These are phyloP conservation scores for Eristalinus sepulchralis DNA, from an alignment of 2,888 invertebrate species.

Conservation along the genomic window DNA sequence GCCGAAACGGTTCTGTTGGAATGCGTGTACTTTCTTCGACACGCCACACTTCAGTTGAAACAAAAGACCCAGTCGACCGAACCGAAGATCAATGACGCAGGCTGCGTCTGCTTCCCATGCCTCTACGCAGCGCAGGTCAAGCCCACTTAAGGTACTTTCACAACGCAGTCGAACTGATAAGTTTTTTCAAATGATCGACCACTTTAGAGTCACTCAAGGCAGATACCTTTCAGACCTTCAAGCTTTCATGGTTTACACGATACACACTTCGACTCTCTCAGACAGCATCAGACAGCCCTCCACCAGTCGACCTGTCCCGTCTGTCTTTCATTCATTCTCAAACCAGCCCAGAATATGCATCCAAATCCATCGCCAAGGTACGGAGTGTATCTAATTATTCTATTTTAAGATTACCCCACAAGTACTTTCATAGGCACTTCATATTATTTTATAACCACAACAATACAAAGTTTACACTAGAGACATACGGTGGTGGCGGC, in stretches of 20 bases:
- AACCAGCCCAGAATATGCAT: slow-evolving; percentile 3
- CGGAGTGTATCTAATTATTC: slow-evolving; percentile 51
- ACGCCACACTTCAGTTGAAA: neutral
- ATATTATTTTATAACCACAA: slow-evolving; percentile 38
- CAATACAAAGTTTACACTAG: slow-evolving; percentile 49
- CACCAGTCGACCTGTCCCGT: slow-evolving; percentile 9
- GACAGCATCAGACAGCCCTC: slow-evolving; percentile 5
- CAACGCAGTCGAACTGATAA: slow-evolving; percentile 41
- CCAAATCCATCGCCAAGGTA: slow-evolving; percentile 24
- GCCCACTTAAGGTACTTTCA: slow-evolving; percentile 48
- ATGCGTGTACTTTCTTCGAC: neutral
- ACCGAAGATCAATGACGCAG: neutral
- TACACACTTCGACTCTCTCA: slow-evolving; percentile 1
- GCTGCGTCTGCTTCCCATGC: neutral
- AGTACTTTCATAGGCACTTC: slow-evolving; percentile 26
- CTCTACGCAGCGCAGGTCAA: slow-evolving; percentile 53
- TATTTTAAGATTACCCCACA: slow-evolving; percentile 55
- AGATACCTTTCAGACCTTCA: slow-evolving; percentile 35
- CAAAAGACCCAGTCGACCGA: neutral
- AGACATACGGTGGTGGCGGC: slow-evolving; percentile 4
- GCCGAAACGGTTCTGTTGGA: neutral
- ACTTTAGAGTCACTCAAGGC: slow-evolving; percentile 48
- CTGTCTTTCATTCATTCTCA: slow-evolving; percentile 10
- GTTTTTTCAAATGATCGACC: slow-evolving; percentile 30
- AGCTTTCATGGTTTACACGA: neutral